These are phyloP conservation scores for Microplitis mediator DNA, from an alignment of 1,140 invertebrate species.

Conservation along the genomic window DNA sequence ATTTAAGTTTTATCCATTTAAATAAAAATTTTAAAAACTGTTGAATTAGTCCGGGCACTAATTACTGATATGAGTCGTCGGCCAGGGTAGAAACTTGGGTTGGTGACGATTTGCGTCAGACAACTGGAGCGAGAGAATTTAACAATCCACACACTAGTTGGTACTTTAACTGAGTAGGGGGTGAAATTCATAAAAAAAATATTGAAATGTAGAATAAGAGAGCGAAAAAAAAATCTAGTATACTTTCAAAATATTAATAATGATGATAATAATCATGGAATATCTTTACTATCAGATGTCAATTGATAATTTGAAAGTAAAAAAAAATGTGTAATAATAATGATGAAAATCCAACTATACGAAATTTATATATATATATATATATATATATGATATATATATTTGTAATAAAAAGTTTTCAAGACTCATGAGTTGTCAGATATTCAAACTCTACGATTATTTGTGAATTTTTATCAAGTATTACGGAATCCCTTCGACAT, in stretches of 20 bases:
- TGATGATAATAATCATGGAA: no score
- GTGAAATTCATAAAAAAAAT: background rate
- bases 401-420: no score
- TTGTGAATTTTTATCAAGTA: no score
- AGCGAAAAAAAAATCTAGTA: no score
- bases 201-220: background rate
- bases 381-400: no score
- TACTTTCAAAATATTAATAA: no score
- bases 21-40: background rate
- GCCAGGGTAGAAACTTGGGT: background rate
- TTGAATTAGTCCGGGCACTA: conserved; percentile 1
- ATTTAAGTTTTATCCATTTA: no score
- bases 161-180: background rate
- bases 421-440: background rate
- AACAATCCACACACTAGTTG: conserved; percentile 33
- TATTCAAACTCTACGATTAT: background rate
- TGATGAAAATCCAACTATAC: no score
- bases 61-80: conserved; percentile 17
- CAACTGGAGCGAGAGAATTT: conserved; percentile 44
- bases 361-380: no score
- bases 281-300: no score
- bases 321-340: no score
- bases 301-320: no score
- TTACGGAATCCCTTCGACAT: background rate
- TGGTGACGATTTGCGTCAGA: conserved; percentile 8